phyloP scores from a whole-genome alignment of 2,113 vertebrate genomes.

The Hippocampus comes region DNA sequence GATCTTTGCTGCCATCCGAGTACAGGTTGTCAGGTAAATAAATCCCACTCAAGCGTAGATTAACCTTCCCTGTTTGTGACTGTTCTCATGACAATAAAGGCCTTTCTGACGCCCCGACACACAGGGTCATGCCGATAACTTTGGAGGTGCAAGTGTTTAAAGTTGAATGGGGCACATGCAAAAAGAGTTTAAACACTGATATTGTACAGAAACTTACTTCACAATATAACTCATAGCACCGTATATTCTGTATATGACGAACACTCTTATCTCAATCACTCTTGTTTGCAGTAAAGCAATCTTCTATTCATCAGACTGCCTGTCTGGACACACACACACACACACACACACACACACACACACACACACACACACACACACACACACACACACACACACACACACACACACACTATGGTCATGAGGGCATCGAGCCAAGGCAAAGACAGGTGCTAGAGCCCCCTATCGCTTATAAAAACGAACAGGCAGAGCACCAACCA shows the following conservation, averaged over 20 bases:
- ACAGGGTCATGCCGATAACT: background rate
- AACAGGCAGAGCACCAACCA: background rate
- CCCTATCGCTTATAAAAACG: background rate
- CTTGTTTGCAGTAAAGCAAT: no score
- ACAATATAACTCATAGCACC: no score
- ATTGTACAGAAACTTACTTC: background rate
- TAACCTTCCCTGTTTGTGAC: background rate
- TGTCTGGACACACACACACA: background rate
- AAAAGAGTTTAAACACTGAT: no score
- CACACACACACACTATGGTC: background rate
- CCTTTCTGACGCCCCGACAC: background rate
- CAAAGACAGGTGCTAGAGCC: background rate
- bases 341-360: background rate
- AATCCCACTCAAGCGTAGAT: background rate
- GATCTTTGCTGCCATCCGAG: background rate
- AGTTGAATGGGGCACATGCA: no score
- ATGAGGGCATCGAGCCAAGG: slow-evolving; percentile 3
- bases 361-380: background rate
- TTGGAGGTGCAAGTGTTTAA: background rate
- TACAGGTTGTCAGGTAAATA: background rate
- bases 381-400: background rate
- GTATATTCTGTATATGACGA: no score
- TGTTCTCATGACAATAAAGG: background rate
- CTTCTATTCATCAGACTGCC: no score
- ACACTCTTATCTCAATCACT: no score